Base-by-base conservation (phyloP, 2,113 vertebrate genomes). In the Malurus elegans region DNA sequence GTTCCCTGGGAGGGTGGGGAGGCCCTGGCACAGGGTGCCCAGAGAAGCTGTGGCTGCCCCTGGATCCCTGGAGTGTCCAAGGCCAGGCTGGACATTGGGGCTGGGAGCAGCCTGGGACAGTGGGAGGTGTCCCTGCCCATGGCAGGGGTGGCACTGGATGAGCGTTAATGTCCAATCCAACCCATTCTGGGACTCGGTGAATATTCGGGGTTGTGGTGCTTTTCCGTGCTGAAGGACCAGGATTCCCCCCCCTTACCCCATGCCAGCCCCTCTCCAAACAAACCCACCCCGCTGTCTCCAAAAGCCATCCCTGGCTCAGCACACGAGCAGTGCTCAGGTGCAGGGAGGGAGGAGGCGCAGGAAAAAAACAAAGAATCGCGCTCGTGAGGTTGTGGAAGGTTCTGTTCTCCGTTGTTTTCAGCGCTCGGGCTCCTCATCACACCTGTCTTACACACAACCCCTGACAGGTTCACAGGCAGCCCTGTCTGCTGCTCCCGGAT, bases 381-480 rank as follows among this genome's bases (percentile, higher is more conserved):
- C 84, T 60, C 4, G 54, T 17, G 83, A 92, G 86, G 42, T 83
- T 93, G 71, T 10, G 8, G 51, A 86, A 94, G 89, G 34, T 4
- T 3, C 67, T 86, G 92, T 80, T 96, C 79, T 83, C 72, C 74
- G 38, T 76, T 91, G 92, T 96, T 96, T 79, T 72, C 80, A 6
- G 71, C 10, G 4, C 85, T 26, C 3, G 1, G 87, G 90, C 62
- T 93, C 66, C 92, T 94, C 93, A 64, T 93, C 86, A 36, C 79
- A 81, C 95, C 92, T 90, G 95, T 76, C 85, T 92, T 84, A 95
- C 95, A 95, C 28, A 72, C 73, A 93, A 14, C 80, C 73, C 61
- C 91, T 95, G 96, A 95, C 93, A 95, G 95, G 51, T 38, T 74
- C 76, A 60, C 86, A 75, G 88, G 32, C 95, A 95, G 90, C 67